These are phyloP conservation scores for Lichenostomus cassidix DNA, from an alignment of 2,113 vertebrate genomes.

Conservation along the genomic window DNA sequence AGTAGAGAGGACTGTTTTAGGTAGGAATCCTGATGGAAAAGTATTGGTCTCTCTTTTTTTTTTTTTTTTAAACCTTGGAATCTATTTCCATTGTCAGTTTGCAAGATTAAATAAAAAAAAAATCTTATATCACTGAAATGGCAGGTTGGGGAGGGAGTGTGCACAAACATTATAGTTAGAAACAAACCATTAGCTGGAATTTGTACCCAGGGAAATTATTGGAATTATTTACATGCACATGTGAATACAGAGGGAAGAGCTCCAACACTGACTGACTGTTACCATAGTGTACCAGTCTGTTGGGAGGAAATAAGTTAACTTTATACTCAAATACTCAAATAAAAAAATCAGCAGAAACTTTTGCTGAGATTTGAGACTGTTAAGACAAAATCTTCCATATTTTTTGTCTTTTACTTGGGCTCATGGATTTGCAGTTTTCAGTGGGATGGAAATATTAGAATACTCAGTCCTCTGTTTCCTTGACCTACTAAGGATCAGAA, in stretches of 20 bases:
- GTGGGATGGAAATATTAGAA: neutral
- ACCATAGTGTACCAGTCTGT: neutral
- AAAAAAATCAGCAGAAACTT: neutral
- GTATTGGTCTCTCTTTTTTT: neutral
- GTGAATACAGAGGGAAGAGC: neutral
- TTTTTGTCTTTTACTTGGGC: neutral
- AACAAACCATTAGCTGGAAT: conserved; percentile 37
- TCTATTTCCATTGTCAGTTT: neutral
- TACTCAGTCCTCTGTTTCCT: neutral
- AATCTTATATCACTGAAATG: neutral
- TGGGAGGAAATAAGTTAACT: conserved; percentile 7
- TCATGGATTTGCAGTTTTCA: neutral
- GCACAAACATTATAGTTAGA: neutral
- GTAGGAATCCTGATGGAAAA: neutral
- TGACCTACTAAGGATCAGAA: neutral
- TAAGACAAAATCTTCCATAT: neutral
- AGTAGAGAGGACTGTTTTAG: neutral
- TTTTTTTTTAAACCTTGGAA: neutral
- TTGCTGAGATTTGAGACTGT: neutral
- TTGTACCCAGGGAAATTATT: conserved; percentile 18
- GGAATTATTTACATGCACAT: conserved; percentile 17
- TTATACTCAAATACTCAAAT: neutral
- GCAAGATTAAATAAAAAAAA: neutral
- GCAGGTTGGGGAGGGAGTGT: neutral
- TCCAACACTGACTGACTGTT: neutral